Percentiles rank a stretch among this genome's conserved stretches.
These are phyloP conservation scores for Pocillopora meandrina DNA, from an alignment of 92 coral and sea anemone species.

Conservation along the genomic window DNA sequence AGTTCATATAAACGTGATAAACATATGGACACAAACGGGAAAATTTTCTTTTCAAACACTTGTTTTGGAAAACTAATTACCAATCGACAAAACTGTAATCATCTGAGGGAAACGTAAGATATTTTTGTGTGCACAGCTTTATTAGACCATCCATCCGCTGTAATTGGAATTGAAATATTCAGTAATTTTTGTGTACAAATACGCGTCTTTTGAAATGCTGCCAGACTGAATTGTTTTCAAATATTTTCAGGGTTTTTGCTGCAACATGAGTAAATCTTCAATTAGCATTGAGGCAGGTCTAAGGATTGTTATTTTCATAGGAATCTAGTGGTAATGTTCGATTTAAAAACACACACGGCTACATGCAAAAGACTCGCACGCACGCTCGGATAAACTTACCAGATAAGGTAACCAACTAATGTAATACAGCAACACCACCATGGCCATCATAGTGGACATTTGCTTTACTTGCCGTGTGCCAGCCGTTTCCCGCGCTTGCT, in stretches of 20 bases:
- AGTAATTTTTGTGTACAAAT: background rate
- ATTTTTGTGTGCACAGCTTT: slow-evolving; percentile 6
- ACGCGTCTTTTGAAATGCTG: background rate
- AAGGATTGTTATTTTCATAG: background rate
- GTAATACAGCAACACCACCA: slow-evolving; percentile 86
- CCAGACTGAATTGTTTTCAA: background rate
- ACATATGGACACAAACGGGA: background rate
- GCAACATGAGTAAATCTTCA: background rate
- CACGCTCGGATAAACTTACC: slow-evolving; percentile 65
- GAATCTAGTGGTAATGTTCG: background rate
- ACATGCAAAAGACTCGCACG: background rate
- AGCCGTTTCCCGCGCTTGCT: slow-evolving; percentile 64
- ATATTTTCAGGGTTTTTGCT: background rate
- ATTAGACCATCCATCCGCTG: background rate
- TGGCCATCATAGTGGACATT: slow-evolving; percentile 83
- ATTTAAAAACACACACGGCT: background rate
- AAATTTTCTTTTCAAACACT: background rate
- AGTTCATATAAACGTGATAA: background rate
- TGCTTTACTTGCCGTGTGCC: slow-evolving; percentile 87
- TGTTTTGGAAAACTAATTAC: background rate
- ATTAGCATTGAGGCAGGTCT: background rate
- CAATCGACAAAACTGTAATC: background rate
- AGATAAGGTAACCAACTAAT: slow-evolving; percentile 95
- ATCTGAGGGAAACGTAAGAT: background rate
- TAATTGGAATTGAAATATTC: background rate